Base-by-base conservation (phyloP, 92 coral and sea anemone genomes). In the Actinernus sp. region DNA sequence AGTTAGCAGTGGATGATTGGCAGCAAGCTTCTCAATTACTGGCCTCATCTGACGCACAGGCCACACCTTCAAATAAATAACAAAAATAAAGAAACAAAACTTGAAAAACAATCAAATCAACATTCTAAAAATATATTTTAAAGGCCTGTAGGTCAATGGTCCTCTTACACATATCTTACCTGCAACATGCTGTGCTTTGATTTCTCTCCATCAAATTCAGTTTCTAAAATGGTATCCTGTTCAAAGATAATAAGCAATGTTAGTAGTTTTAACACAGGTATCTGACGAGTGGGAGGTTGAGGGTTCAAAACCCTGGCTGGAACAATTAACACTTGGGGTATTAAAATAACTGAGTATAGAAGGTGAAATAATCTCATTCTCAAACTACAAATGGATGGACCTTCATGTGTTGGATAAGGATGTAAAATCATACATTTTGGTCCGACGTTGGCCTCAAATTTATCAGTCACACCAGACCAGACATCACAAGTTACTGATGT, bases 1-100 rank as follows among this genome's bases (percentile, higher is more conserved):
- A 4, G 99, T 95, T 24, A 95, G 61, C 41, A 95, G 76, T 24
- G 99, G 99, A 57, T 95, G 65, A 45, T 95, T 95, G 6, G 99
- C 99, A 22, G 99, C 99, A 17, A 95, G 57, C 73, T 95, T 95
- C 76, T 95, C 99, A 14, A 88, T 81, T 12, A 95, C 99, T 0
- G 99, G 99, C 48, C 99, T 76, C 99, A 95, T 95, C 49, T 92
- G 97, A 45, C 99, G 86, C 53, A 95, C 99, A 31, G 99, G 99
- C 99, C 99, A 95, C 51, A 95, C 88, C 99, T 95, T 61, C 14
- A 71, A 58, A 36, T 14, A 36, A 36, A 36, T 7, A 7, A 36
- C 7, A 36, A 36, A 36, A 36, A 36, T 14, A 7, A 47, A 20
- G 43, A 7, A 37, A 8, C n/a, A 8, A 7, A 37, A 37, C 43